Percentiles rank a stretch among this genome's conserved stretches.
phyloP scores from a whole-genome alignment of 2,797 vertebrate species.

The Apogon hyalosoma region DNA sequence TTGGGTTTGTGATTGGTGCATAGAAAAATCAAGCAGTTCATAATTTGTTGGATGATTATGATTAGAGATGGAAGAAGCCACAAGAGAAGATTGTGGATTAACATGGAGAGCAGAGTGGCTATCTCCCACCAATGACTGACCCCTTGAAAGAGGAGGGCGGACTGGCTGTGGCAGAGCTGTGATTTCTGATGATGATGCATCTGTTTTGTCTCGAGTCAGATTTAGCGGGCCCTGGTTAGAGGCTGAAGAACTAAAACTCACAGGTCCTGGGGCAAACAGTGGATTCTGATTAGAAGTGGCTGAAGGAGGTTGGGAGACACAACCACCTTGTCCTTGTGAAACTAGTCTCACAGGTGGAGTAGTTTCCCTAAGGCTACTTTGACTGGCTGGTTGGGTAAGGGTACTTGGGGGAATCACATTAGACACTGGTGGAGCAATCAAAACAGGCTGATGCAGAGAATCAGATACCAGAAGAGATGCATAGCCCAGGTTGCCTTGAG shows the following conservation, averaged over 20 bases:
- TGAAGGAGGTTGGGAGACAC: constrained; percentile 60
- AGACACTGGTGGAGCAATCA: constrained; percentile 93
- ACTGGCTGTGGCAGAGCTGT: constrained; percentile 62
- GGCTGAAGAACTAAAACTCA: constrained; percentile 67
- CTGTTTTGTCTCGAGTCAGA: constrained; percentile 82
- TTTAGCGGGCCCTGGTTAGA: constrained; percentile 80
- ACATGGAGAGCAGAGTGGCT: constrained; percentile 59
- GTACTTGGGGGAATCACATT: constrained; percentile 86
- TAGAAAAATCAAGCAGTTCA: constrained; percentile 89
- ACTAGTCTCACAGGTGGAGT: constrained; percentile 57
- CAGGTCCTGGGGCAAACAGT: constrained; percentile 74
- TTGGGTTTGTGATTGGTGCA: constrained; percentile 83
- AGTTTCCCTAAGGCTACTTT: constrained; percentile 79
- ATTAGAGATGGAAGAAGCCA: constrained; percentile 72
- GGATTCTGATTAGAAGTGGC: constrained; percentile 74
- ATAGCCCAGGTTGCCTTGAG: constrained; percentile 91
- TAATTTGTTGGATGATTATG: constrained; percentile 81
- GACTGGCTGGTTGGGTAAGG: constrained; percentile 78
- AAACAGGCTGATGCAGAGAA: constrained; percentile 88
- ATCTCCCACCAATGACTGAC: constrained; percentile 65
- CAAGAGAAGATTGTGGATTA: constrained; percentile 68
- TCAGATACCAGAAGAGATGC: constrained; percentile 92
- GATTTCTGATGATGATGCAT: constrained; percentile 64
- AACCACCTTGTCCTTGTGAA: constrained; percentile 73
- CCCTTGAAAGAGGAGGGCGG: constrained; percentile 70